phyloP scores from a whole-genome alignment of 2,797 vertebrate genomes.

The Lepilemur ruficaudatus region DNA sequence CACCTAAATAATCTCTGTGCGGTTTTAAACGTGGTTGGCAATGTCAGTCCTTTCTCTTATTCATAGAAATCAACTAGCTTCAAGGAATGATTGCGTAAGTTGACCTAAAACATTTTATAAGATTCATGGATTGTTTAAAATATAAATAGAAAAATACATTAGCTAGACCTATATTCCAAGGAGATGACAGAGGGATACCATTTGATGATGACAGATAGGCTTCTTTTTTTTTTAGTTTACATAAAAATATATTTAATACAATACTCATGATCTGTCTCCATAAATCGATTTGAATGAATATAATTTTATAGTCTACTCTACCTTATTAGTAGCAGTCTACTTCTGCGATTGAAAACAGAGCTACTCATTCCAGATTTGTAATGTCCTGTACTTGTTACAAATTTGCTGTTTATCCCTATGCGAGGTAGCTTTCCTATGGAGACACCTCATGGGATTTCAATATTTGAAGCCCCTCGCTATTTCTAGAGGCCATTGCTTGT shows the following conservation, averaged over 20 bases:
- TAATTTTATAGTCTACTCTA: not conserved
- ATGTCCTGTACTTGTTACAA: not conserved
- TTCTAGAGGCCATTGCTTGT: not conserved
- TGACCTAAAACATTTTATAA: not conserved
- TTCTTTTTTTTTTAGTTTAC: not conserved
- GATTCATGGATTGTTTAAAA: not conserved
- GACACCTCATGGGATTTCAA: not conserved
- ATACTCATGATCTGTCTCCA: not conserved
- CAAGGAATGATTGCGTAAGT: not conserved
- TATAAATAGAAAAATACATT: not conserved
- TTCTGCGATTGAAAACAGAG: not conserved
- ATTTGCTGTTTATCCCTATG: not conserved
- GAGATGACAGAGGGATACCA: not conserved
- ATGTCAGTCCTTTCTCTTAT: not conserved
- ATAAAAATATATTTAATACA: not conserved
- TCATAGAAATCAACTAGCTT: not conserved
- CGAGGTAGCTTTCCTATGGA: not conserved
- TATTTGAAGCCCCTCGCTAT: not conserved
- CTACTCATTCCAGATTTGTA: not conserved
- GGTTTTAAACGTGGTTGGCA: not conserved
- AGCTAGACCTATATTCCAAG: not conserved
- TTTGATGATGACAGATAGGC: not conserved
- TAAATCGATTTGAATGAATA: not conserved
- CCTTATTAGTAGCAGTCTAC: not conserved
- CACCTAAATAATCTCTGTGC: not conserved